Evolutionary conservation across 2,888 invertebrate genomes (phyloP), one percentile per base, ranked within the genome.

Genomic region (Machimus rusticus): DNA sequence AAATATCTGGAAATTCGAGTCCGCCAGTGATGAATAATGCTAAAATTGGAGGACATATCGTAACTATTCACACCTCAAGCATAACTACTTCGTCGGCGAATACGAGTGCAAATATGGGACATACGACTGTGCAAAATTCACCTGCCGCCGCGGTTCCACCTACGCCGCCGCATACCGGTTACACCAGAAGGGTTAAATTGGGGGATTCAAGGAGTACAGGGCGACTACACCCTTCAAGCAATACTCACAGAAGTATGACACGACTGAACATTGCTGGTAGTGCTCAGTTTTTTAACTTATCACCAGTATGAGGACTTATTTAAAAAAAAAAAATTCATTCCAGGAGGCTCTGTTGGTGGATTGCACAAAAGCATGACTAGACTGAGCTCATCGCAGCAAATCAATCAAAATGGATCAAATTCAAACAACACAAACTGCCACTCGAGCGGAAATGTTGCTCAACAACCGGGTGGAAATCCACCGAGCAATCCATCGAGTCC

Each of bases 281-380:
- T 23, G 66, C 66, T 23, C 12, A 66, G 66, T 66, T 66, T 66
- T 66, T 66, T 66, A 66, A 66, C 66, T 66, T 66, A 23, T 12
- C 2, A 66, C 28, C 23, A 66, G 66, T 66, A 66, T 66, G 23
- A 12, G 28, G 66, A 14, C 51, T n/a, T 77, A 51, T 28, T 43
- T 39, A 55, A 81, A 46, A 14, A 31, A 55, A 76, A n/a, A n/a
- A n/a, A n/a, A n/a, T n/a, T n/a, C n/a, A n/a, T 88, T 78, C 16
- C 82, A 89, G 89, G 89, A 55, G 96, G 96, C 19, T 96, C 96
- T 0, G 95, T 96, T 16, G 96, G 96, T 9, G 96, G 96, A 0
- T 93, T 96, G 5, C 96, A 96, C 91, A 96, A 96, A 91, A 96
- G 96, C 91, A 96, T 97, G 96, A 96, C 96, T 9, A 94, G 96